Conservation (phyloP, 1,140 invertebrate species). For the Lordiphosa mommai region DNA sequence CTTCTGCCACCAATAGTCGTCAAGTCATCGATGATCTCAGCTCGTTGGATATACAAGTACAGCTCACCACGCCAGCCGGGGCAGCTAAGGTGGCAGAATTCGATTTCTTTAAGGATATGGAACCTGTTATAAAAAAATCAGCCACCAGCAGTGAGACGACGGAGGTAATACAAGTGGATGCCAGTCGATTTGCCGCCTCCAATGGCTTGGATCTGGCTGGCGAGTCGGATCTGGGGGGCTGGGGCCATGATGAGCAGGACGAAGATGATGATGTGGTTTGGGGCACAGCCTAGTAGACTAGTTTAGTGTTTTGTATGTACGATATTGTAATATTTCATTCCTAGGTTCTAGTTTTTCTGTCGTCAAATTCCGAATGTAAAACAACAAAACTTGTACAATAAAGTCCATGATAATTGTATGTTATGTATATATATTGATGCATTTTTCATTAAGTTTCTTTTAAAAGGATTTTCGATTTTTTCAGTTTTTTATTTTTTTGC, state of each 20-base stretch:
- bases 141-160: conserved; percentile 42
- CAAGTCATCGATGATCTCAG: conserved; percentile 83
- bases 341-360: background rate
- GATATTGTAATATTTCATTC: conserved; percentile 1
- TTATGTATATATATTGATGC: conserved; percentile 54
- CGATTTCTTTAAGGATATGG: conserved; percentile 92
- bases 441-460: conserved; percentile 25
- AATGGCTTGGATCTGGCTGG: conserved; percentile 15
- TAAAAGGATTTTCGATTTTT: conserved; percentile 50
- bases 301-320: background rate
- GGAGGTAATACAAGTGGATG: conserved; percentile 38
- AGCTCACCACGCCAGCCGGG: conserved; percentile 79
- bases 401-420: conserved; percentile 39
- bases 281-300: conserved; percentile 19
- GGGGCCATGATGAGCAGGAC: conserved; percentile 62
- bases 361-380: background rate
- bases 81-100: conserved; percentile 81
- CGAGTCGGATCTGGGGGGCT: conserved; percentile 38
- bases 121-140: conserved; percentile 87
- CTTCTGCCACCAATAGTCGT: background rate
- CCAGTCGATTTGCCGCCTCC: conserved; percentile 53
- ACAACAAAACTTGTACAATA: conserved; percentile 11
- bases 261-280: conserved; percentile 44
- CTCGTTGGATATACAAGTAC: conserved; percentile 88
- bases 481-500: conserved; percentile 27